phyloP scores from a whole-genome alignment of 2,797 vertebrate genomes.

The Valencia hispanica region DNA sequence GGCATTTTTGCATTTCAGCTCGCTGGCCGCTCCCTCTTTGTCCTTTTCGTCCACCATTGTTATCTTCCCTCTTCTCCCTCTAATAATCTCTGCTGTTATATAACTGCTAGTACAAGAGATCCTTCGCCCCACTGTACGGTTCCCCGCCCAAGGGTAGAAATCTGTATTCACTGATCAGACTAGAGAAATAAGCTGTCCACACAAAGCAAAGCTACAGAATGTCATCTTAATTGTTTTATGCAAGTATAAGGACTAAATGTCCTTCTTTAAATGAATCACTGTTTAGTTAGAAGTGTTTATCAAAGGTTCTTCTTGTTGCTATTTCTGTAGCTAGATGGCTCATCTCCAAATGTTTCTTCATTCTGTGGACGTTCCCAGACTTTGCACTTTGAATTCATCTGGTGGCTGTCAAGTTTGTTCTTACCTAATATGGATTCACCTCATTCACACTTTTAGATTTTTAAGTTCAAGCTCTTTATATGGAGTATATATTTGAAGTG shows the following conservation, averaged over 20 bases:
- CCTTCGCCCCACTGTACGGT: slow-evolving; percentile 19
- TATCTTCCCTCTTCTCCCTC: slow-evolving; percentile 30
- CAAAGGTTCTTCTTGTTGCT: neutral
- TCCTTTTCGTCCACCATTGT: slow-evolving; percentile 30
- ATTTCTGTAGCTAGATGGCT: slow-evolving; percentile 14
- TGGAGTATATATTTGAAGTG: neutral
- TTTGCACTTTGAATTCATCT: slow-evolving; percentile 49
- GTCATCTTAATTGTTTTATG: neutral
- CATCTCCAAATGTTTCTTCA: slow-evolving; percentile 10
- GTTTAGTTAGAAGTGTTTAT: neutral
- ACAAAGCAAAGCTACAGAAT: neutral
- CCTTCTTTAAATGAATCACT: slow-evolving; percentile 16
- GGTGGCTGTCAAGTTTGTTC: slow-evolving; percentile 5
- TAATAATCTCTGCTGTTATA: slow-evolving; percentile 59
- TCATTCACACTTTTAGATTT: neutral
- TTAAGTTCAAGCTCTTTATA: neutral
- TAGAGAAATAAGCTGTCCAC: slow-evolving; percentile 13
- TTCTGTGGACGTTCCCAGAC: slow-evolving; percentile 18
- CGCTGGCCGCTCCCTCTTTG: slow-evolving; percentile 50
- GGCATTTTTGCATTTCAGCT: slow-evolving; percentile 32
- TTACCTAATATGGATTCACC: slow-evolving; percentile 8
- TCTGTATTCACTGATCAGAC: slow-evolving; percentile 34
- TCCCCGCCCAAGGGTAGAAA: slow-evolving; percentile 32
- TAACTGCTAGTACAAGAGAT: slow-evolving; percentile 50
- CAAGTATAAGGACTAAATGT: neutral